Evolutionary conservation across 2,797 vertebrate species (phyloP).

Genomic region (Xyrichtys novacula): DNA sequence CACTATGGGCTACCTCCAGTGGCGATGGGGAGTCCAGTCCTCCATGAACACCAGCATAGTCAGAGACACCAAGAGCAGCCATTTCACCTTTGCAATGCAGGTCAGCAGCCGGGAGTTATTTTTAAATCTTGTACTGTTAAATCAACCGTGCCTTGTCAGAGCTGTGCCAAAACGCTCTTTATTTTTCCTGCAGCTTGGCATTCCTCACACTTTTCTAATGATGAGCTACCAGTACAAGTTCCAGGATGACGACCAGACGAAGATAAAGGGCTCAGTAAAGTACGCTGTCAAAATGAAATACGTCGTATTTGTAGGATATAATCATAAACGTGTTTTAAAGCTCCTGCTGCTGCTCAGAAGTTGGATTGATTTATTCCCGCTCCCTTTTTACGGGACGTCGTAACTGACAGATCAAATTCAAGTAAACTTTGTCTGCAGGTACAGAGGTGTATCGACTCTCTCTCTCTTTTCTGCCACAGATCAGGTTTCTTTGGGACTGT

Average conservation of each 20-base stretch:
- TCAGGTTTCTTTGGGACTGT: constrained; percentile 97
- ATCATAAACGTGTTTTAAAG: constrained; percentile 17
- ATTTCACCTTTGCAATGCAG: constrained; percentile 94
- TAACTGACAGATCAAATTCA: constrained; percentile 1
- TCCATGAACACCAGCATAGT: constrained; percentile 98
- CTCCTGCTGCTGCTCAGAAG: not conserved
- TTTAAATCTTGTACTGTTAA: constrained; percentile 3
- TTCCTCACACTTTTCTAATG: constrained; percentile 96
- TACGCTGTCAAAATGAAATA: constrained; percentile 75
- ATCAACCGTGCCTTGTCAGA: constrained; percentile 19
- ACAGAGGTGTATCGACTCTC: constrained; percentile 12
- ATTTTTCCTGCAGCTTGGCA: constrained; percentile 88
- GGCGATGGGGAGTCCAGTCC: constrained; percentile 97
- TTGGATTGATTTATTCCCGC: not conserved
- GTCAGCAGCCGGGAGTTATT: constrained; percentile 72
- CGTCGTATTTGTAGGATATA: constrained; percentile 3
- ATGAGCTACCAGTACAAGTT: constrained; percentile 99
- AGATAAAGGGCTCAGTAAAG: constrained; percentile 97
- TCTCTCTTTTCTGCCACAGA: constrained; percentile 78
- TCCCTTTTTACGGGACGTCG: constrained; percentile 5
- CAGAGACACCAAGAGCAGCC: constrained; percentile 95
- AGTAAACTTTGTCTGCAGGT: constrained; percentile 3
- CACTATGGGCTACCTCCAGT: constrained; percentile 98
- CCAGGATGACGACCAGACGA: constrained; percentile 97
- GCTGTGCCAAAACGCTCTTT: constrained; percentile 20